Evolutionary conservation across 2,797 vertebrate genomes (phyloP), one percentile per base, ranked within the genome.

Genomic region (Notolepis coatsorum): DNA sequence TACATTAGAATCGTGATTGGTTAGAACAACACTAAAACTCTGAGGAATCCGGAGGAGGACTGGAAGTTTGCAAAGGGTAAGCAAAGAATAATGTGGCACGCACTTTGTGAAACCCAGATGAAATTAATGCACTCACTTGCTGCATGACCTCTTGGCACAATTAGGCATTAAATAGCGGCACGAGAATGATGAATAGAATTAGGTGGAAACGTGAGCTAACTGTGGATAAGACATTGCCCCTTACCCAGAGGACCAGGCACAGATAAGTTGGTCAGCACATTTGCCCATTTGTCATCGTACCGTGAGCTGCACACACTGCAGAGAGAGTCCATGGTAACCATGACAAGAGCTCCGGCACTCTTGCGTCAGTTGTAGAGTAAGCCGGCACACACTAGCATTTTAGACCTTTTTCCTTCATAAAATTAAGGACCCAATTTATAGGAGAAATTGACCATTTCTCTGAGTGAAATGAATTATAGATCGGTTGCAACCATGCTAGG

Each of bases 391-490:
- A 43, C 60, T 58, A 13, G 45, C 17, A 68, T 81, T 75, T n/a
- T 73, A 75, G 79, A 85, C 71, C 80, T 84, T 68, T 77, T n/a
- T n/a, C n/a, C n/a, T n/a, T 68, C 56, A 76, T 56, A 74, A 80
- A 79, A 82, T 78, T 82, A 84, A 75, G 73, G 79, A 83, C 80
- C 82, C 66, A 67, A 81, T 76, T 86, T 74, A 68, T 67, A 65
- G 62, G 66, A 68, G 65, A 87, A 85, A 89, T 84, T 39, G 49
- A 82, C 71, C 53, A 57, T 73, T 75, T 87, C 85, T 87, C 85
- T 80, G 74, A 84, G 73, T 46, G 25, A 79, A 85, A 88, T 83
- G 42, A 89, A 88, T 85, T 80, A 88, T 81, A 83, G 81, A 86
- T 85, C n/a, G 91, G 92, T 91, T n/a, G 84, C 80, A 61, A 80